Base-by-base conservation (phyloP, 2,888 invertebrate species). In the Galerucella pusilla region DNA sequence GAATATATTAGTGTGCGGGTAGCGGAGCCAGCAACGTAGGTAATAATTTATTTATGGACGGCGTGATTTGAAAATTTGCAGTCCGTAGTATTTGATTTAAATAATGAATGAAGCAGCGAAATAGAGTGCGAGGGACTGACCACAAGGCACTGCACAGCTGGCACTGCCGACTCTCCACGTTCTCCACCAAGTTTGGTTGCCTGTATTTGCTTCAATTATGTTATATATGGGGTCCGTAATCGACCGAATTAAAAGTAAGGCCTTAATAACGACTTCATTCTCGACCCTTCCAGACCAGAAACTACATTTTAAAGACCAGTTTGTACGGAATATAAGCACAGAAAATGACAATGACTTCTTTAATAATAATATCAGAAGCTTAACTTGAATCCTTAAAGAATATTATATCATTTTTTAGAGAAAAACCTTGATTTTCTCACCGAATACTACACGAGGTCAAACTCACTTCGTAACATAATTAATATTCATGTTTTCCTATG, bases 11-110 rank as follows among this genome's bases (percentile, higher is more conserved):
- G 2, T 57, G 25, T 71, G 70, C 46, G 10, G 9, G 59, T 52
- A 65, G 66, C 65, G 60, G 52, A 71, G 57, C 28, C 54, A 69
- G 60, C 68, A 72, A 52, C 68, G 35, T 46, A 69, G 28, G 60
- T 54, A 45, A 52, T 82, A 78, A 80, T 79, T 80, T 80, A 81
- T 82, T 81, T 80, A 82, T 80, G 77, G 80, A 66, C 49, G 76
- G 74, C 76, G 80, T 81, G 81, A 83, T 83, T 82, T 81, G 80
- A 79, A 81, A 82, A 83, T 83, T 80, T 81, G 78, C 79, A 77
- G 76, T 73, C 77, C 77, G 75, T 46, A 78, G 75, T 75, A 77
- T 77, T 79, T 76, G 76, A 77, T 75, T 81, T 79, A 79, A 79
- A 79, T 81, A 79, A 81, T 80, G 78, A 80, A 81, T 73, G 79